Percentiles rank a stretch among this genome's conserved stretches.
These are phyloP conservation scores for Saimiri boliviensis DNA, from an alignment of 2,113 vertebrate species.

Conservation along the genomic window DNA sequence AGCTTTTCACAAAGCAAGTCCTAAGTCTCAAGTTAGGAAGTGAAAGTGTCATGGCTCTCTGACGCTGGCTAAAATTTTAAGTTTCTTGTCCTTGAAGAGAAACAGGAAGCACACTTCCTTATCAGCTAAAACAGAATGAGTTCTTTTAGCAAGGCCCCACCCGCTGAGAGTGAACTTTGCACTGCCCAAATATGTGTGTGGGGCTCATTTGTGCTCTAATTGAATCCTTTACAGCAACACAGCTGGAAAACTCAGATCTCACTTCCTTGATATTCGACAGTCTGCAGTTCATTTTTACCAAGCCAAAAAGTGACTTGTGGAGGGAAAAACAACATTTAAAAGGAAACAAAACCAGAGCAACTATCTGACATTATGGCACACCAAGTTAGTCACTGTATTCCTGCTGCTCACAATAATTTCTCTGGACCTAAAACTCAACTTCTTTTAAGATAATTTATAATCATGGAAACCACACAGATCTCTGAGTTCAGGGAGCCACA, in stretches of 20 bases:
- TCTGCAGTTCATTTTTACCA: not conserved
- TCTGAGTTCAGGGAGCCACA: conserved; percentile 60
- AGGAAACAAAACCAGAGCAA: not conserved
- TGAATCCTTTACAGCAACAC: not conserved
- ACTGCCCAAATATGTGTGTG: not conserved
- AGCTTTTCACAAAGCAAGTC: not conserved
- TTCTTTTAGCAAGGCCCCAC: not conserved
- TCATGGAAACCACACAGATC: conserved; percentile 64
- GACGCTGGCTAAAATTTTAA: not conserved
- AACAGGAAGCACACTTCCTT: conserved; percentile 62
- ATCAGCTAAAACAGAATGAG: conserved; percentile 38
- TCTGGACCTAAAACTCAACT: conserved; percentile 4
- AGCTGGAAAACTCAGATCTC: conserved; percentile 5
- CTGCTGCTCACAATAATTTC: not conserved
- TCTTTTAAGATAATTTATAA: conserved; percentile 61
- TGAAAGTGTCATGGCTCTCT: not conserved
- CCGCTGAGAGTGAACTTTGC: not conserved
- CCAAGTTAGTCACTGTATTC: not conserved
- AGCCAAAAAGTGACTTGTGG: not conserved
- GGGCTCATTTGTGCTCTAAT: not conserved
- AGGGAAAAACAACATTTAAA: not conserved
- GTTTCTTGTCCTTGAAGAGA: conserved; percentile 33
- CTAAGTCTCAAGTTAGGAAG: not conserved
- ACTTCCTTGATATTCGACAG: conserved; percentile 32
- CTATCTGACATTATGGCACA: not conserved